These are phyloP conservation scores for Lordiphosa andalusiaca DNA, from an alignment of 2,888 invertebrate genomes.

Conservation along the genomic window DNA sequence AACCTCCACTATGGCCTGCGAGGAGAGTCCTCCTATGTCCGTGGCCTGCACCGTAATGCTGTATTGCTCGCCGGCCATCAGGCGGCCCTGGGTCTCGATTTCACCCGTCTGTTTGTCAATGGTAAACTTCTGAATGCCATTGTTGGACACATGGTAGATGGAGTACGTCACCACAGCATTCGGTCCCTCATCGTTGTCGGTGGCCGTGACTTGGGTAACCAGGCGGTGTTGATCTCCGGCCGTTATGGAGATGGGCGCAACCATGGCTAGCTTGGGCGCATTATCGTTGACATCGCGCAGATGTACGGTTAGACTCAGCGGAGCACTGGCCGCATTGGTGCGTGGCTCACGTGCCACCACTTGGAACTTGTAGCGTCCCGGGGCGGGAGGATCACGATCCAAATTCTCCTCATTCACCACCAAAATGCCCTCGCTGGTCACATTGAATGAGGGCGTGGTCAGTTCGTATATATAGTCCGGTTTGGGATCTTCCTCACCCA, in stretches of 20 bases:
- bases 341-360: conserved; percentile 91
- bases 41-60: conserved; percentile 92
- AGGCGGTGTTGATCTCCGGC: conserved; percentile 85
- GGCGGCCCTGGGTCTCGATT: conserved; percentile 88
- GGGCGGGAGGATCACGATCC: conserved; percentile 92
- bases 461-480: conserved; percentile 91
- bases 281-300: conserved; percentile 93
- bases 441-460: conserved; percentile 90
- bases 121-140: conserved; percentile 91
- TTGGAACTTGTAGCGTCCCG: conserved; percentile 92
- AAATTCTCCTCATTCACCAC: conserved; percentile 91
- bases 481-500: conserved; percentile 90
- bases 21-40: conserved; percentile 89
- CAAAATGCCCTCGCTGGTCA: conserved; percentile 86
- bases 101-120: conserved; percentile 90
- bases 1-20: conserved; percentile 92
- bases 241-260: conserved; percentile 89
- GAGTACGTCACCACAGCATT: conserved; percentile 91
- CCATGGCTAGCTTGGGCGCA: conserved; percentile 89
- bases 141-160: conserved; percentile 94
- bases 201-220: conserved; percentile 87
- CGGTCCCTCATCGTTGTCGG: conserved; percentile 91
- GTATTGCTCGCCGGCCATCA: conserved; percentile 93
- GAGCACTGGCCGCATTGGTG: conserved; percentile 90
- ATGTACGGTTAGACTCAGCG: conserved; percentile 88